Percentiles rank a stretch among this genome's conserved stretches.
phyloP scores from a whole-genome alignment of 2,797 vertebrate genomes.

The Sorex maritimensis region DNA sequence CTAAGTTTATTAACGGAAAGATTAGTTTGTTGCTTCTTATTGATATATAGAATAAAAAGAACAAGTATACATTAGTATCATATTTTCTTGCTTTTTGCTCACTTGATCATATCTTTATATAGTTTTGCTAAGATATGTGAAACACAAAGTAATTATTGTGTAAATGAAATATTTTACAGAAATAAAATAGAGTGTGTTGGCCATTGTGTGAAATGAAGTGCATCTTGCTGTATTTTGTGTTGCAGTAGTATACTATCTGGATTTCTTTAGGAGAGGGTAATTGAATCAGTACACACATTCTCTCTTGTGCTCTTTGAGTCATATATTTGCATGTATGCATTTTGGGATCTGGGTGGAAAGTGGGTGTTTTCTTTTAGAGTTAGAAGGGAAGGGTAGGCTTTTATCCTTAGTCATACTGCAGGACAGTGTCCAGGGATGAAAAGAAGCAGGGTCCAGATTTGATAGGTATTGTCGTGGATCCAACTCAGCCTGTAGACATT shows the following conservation, averaged over 20 bases:
- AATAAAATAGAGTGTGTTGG: background rate
- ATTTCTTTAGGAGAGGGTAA: background rate
- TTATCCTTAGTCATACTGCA: background rate
- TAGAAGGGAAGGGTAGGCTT: background rate
- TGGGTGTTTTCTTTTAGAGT: constrained; percentile 44
- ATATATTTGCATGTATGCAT: background rate
- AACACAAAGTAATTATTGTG: background rate
- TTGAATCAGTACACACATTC: background rate
- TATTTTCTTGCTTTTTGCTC: constrained; percentile 49
- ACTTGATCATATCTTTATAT: constrained; percentile 21
- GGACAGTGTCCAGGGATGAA: background rate
- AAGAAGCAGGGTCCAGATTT: background rate
- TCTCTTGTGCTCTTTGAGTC: background rate
- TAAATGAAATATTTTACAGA: constrained; percentile 29
- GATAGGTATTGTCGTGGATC: background rate
- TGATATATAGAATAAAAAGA: constrained; percentile 34
- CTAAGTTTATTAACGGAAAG: constrained; percentile 52
- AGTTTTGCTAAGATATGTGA: constrained; percentile 44
- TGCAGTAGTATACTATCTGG: background rate
- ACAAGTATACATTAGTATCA: background rate
- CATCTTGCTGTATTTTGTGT: background rate
- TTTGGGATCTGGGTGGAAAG: background rate
- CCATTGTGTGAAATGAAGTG: background rate
- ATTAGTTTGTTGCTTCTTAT: constrained; percentile 57
- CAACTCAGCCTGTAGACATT: background rate